Evolutionary conservation across 2,888 invertebrate genomes (phyloP).

Genomic region (Gisinianus flammeolus): DNA sequence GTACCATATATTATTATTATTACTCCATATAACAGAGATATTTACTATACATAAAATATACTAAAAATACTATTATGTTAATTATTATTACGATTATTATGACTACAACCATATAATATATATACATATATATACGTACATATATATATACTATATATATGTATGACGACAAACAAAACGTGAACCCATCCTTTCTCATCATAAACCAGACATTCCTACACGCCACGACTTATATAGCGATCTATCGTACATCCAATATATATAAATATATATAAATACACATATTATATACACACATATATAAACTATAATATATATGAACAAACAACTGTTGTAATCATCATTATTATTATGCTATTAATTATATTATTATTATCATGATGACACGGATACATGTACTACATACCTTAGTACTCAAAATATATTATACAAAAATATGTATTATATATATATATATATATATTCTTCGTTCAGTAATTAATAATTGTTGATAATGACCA

Average conservation of each 20-base stretch:
- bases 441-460: background rate
- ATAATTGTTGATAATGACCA: constrained; percentile 39
- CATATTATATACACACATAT: constrained; percentile 3
- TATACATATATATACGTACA: constrained; percentile 10
- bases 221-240: constrained; percentile 35
- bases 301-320: constrained; percentile 17
- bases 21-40: constrained; percentile 5
- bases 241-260: constrained; percentile 26
- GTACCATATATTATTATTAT: background rate
- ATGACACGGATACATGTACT: constrained; percentile 31
- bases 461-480: constrained; percentile 36
- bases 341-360: constrained; percentile 28
- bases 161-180: background rate
- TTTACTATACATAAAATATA: constrained; percentile 18
- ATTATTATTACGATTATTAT: constrained; percentile 17
- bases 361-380: background rate
- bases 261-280: constrained; percentile 19
- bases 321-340: constrained; percentile 30
- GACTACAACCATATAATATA: constrained; percentile 8
- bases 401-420: constrained; percentile 26
- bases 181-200: constrained; percentile 37
- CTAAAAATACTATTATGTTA: background rate
- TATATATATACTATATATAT: background rate
- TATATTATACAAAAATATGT: background rate
- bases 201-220: constrained; percentile 39